Conservation (phyloP, 2,113 vertebrate species). For the Antennarius striatus region DNA sequence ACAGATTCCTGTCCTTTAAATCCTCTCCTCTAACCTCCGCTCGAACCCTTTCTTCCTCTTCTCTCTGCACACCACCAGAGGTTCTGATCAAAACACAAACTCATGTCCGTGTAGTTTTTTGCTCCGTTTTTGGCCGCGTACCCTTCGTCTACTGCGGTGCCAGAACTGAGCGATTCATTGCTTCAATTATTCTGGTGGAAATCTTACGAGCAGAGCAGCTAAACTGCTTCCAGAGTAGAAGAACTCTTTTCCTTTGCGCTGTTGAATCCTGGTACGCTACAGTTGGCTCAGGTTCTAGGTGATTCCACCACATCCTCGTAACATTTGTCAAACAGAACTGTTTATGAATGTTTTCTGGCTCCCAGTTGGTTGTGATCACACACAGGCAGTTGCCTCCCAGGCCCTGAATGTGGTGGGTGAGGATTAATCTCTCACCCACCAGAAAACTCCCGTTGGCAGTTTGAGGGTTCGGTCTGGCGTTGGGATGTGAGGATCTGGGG, state of each 20-base stretch:
- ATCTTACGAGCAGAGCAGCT: not conserved
- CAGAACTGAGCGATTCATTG: not conserved
- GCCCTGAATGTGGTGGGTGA: too few species aligned
- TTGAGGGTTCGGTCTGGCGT: too few species aligned
- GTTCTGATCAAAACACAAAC: not conserved
- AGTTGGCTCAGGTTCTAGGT: not conserved
- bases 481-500: too few species aligned
- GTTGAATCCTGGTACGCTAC: not conserved
- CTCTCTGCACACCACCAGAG: not conserved
- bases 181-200: not conserved
- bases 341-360: not conserved
- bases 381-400: too few species aligned
- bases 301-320: not conserved
- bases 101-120: not conserved
- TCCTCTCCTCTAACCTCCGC: slow-evolving; percentile 1
- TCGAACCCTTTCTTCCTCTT: slow-evolving; percentile 5
- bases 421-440: too few species aligned
- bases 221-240: not conserved
- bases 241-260: not conserved
- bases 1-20: slow-evolving; percentile 29
- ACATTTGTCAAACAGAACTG: not conserved
- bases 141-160: not conserved
- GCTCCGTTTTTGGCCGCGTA: not conserved
- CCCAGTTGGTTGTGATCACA: not conserved
- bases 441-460: too few species aligned